Base-by-base conservation (phyloP, 2,888 invertebrate species). In the Dascillus cervinus region DNA sequence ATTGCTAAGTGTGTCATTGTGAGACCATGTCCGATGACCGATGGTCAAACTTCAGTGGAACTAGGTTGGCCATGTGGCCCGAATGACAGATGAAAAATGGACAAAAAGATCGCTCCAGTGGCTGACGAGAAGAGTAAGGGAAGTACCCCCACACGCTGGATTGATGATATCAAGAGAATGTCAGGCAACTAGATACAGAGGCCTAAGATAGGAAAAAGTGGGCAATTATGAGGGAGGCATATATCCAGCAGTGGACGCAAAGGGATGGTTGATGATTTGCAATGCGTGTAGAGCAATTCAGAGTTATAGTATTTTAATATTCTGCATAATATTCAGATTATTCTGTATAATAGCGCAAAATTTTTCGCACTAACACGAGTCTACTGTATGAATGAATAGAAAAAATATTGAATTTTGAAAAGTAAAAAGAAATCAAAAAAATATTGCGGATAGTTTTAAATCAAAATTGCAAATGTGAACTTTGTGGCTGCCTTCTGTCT, bases 101-200 rank as follows among this genome's bases (percentile, higher is more conserved):
- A 39, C 41, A 22, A 43, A 33, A 32, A 35, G 30, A 20, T 26
- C 35, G 12, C 25, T 36, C 14, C 36, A 39, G 26, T 43, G 35
- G 25, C 26, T 11, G 35, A 41, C 25, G 39, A 33, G 26, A 26
- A 29, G 29, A 41, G 34, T n/a, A n/a, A n/a, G n/a, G n/a, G n/a
- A n/a, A n/a, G n/a, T n/a, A n/a, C n/a, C n/a, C n/a, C n/a, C n/a
- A 35, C 38, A 17, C 20, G 35, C 34, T 41, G 34, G 37, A 37
- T 19, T 11, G 37, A 32, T 28, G 27, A 37, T 23, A 31, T 38
- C 13, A 38, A 11, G 22, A 32, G 32, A 26, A 32, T 32, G 22
- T 3, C 13, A 11, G 14, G 20, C 6, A 32, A 26, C 15, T 32
- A 26, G 32, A 26, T 27, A 2, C 22, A 25, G 26, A 17, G 12